phyloP scores from a whole-genome alignment of 2,888 invertebrate species.

The Coelopa pilipes region DNA sequence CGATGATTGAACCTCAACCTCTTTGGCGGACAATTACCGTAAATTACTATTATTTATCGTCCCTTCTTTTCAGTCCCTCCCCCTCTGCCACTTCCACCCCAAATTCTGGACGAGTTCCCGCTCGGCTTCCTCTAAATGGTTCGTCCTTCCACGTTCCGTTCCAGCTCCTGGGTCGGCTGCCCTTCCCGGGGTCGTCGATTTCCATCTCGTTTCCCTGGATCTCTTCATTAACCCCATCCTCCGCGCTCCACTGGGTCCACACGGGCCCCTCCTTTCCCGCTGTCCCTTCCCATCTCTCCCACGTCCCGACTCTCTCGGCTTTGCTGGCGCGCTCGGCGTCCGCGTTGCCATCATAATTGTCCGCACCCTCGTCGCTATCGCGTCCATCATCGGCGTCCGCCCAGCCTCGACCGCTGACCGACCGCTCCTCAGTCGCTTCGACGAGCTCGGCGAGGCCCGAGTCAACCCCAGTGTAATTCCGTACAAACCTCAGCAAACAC shows the following conservation, averaged over 20 bases:
- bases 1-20: no score
- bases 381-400: no score
- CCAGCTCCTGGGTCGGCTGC: background rate
- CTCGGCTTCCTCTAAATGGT: background rate
- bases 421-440: background rate
- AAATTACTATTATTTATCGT: no score
- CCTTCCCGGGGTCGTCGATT: background rate
- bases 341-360: no score
- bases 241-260: background rate
- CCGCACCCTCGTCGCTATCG: no score
- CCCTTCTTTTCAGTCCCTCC: background rate
- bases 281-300: no score
- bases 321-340: no score
- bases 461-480: background rate
- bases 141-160: background rate
- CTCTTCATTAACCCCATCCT: background rate
- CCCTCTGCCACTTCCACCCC: background rate
- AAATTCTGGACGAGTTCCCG: no score
- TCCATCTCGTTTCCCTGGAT: no score
- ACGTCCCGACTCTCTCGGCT: no score
- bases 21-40: no score
- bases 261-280: background rate
- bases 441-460: background rate
- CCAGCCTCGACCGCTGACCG: background rate
- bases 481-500: constrained; percentile 6